Percentiles rank a stretch among this genome's conserved stretches.
phyloP scores from a whole-genome alignment of 2,888 invertebrate genomes.

The Drosophila atripex region DNA sequence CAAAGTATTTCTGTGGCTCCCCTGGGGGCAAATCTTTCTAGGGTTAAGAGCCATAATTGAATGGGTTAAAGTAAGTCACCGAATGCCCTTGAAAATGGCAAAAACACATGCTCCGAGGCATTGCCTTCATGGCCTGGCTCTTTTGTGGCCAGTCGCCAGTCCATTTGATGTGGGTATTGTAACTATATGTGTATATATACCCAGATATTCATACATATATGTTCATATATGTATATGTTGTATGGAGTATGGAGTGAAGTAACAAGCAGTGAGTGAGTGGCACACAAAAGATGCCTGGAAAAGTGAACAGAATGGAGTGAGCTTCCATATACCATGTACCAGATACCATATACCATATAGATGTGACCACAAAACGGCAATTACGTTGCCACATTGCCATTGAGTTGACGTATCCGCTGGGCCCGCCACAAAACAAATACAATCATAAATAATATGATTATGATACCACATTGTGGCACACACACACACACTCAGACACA shows the following conservation, averaged over 20 bases:
- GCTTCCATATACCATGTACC: background rate
- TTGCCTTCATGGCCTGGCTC: slow-evolving; percentile 31
- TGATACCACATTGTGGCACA: slow-evolving; percentile 58
- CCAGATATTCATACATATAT: background rate
- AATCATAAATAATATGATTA: slow-evolving; percentile 79
- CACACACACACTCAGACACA: background rate
- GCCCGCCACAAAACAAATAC: slow-evolving; percentile 62
- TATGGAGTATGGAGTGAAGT: slow-evolving; percentile 7
- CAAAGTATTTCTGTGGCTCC: background rate
- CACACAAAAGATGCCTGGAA: slow-evolving; percentile 47
- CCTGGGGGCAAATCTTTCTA: background rate
- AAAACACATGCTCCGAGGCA: slow-evolving; percentile 63
- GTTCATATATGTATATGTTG: background rate
- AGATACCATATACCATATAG: background rate
- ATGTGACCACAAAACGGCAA: slow-evolving; percentile 64
- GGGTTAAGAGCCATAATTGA: background rate
- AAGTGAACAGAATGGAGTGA: slow-evolving; percentile 27
- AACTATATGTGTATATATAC: too few species aligned
- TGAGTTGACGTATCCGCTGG: too few species aligned
- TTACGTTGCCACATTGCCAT: slow-evolving; percentile 61
- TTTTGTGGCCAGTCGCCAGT: slow-evolving; percentile 33
- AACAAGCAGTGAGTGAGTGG: slow-evolving; percentile 44
- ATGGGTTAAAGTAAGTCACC: slow-evolving; percentile 18
- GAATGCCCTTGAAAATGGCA: slow-evolving; percentile 71
- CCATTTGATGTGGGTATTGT: slow-evolving; percentile 22